Percentiles rank a stretch among this genome's conserved stretches.
Conservation (phyloP, 2,113 vertebrate genomes). For the Papio anubis region DNA sequence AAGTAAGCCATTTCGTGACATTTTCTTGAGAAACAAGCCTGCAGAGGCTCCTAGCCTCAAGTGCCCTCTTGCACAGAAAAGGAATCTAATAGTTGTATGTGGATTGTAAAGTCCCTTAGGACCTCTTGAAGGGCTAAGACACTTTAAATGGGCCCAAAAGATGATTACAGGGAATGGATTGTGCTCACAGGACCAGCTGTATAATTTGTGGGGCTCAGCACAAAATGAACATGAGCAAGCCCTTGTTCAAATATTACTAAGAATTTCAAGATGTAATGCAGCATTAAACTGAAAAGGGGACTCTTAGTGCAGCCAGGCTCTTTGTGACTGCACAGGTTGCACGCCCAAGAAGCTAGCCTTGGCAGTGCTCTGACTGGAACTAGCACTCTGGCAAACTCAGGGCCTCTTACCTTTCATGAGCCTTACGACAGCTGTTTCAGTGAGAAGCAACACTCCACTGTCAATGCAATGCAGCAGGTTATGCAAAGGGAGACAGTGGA, state of each 20-base stretch:
- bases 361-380: not conserved
- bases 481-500: slow-evolving; percentile 91
- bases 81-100: not conserved
- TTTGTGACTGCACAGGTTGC: not conserved
- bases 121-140: not conserved
- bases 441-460: slow-evolving; percentile 88
- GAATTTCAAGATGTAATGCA: not conserved
- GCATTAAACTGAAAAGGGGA: not conserved
- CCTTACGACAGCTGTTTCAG: slow-evolving; percentile 88
- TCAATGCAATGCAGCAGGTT: slow-evolving; percentile 94
- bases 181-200: not conserved
- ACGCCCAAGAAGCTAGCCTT: not conserved
- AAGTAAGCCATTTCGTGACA: not conserved
- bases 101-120: not conserved
- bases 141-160: not conserved
- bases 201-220: not conserved
- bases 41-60: not conserved
- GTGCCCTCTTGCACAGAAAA: not conserved
- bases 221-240: not conserved
- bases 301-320: not conserved
- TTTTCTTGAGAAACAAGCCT: slow-evolving; percentile 11
- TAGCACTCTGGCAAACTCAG: not conserved
- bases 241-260: not conserved
- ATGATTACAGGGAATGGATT: not conserved
- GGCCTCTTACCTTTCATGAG: slow-evolving; percentile 88